phyloP scores from a whole-genome alignment of 2,113 vertebrate genomes.

The Aegotheles bennettii region DNA sequence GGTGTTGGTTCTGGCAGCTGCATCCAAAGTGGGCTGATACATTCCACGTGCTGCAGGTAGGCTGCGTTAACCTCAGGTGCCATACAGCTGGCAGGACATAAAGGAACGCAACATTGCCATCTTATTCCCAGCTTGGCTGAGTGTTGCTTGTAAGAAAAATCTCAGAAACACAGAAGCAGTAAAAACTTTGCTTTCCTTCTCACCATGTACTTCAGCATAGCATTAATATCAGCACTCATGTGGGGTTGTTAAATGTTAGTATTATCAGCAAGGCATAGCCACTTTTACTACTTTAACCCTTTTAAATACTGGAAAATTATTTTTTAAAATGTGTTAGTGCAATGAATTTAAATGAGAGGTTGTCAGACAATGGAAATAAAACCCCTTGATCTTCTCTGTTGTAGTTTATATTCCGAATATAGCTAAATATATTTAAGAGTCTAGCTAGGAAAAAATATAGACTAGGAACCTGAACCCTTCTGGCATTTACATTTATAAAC shows the following conservation, averaged over 20 bases:
- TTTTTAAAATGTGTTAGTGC: background rate
- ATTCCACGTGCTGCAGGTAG: background rate
- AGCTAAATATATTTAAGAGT: background rate
- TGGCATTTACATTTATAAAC: background rate
- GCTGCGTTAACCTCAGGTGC: background rate
- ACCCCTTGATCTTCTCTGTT: background rate
- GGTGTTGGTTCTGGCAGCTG: background rate
- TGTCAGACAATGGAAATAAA: slow-evolving; percentile 4
- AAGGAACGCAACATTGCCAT: background rate
- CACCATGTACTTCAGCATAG: background rate
- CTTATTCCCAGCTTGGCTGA: background rate
- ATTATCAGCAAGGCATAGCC: background rate
- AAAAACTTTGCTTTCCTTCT: background rate
- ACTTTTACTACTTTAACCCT: background rate
- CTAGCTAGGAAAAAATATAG: background rate
- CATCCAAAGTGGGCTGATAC: background rate
- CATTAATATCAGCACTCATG: background rate
- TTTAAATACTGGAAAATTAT: background rate
- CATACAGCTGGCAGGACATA: background rate
- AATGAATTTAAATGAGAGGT: background rate
- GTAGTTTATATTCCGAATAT: background rate
- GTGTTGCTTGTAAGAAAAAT: background rate
- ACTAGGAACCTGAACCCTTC: background rate
- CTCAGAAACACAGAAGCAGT: background rate
- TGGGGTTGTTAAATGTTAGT: background rate